These are phyloP conservation scores for Sapajus apella DNA, from an alignment of 2,113 vertebrate species.

Conservation along the genomic window DNA sequence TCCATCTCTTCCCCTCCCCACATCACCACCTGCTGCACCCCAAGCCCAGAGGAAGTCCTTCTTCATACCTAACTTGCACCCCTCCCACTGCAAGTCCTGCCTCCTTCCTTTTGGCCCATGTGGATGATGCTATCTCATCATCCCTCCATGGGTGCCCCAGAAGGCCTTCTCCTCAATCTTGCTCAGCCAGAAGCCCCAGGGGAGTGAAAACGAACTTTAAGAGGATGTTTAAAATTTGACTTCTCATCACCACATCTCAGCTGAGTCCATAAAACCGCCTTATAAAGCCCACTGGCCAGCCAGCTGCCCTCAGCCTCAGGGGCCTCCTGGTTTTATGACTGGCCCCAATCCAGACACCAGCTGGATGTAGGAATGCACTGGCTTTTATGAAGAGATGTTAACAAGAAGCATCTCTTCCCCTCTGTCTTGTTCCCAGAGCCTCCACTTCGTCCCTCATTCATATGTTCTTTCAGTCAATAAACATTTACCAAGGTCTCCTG, in stretches of 20 bases:
- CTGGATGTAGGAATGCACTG: constrained; percentile 72
- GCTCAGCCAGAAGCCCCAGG: constrained; percentile 31
- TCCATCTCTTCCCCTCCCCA: not conserved
- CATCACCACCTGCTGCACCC: not conserved
- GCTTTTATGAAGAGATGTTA: constrained; percentile 75
- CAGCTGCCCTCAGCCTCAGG: constrained; percentile 72
- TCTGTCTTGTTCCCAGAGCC: constrained; percentile 37
- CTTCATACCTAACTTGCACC: not conserved
- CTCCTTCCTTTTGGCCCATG: not conserved
- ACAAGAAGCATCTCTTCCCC: constrained; percentile 70
- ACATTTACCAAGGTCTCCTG: not conserved
- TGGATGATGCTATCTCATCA: not conserved
- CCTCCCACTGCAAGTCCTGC: not conserved
- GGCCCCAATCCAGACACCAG: constrained; percentile 73
- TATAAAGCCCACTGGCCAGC: constrained; percentile 78
- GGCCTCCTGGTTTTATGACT: constrained; percentile 71
- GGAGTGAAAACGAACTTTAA: constrained; percentile 69
- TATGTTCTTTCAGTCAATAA: not conserved
- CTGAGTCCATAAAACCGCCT: constrained; percentile 79
- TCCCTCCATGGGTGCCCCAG: not conserved
- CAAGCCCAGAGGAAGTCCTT: constrained; percentile 8
- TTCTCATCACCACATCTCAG: constrained; percentile 79
- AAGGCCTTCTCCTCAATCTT: constrained; percentile 29
- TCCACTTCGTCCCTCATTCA: not conserved
- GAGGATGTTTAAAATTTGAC: constrained; percentile 77